phyloP scores from a whole-genome alignment of 2,113 vertebrate genomes.

The Steatornis caripensis region DNA sequence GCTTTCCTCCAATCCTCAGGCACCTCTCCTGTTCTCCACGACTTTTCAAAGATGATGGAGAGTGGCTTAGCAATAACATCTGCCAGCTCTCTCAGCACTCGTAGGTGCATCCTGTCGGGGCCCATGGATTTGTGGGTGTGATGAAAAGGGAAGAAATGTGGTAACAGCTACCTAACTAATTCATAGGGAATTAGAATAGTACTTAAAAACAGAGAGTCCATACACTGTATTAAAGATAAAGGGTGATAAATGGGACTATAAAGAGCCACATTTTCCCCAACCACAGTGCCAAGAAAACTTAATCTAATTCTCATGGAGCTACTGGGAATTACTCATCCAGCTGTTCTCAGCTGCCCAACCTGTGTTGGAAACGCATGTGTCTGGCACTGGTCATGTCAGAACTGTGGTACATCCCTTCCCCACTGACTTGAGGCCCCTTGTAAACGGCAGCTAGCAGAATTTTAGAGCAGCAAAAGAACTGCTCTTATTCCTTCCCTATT shows the following conservation, averaged over 20 bases:
- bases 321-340: not conserved
- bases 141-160: not conserved
- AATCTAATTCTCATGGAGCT: not conserved
- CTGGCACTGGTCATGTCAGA: not conserved
- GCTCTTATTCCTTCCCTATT: not conserved
- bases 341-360: not conserved
- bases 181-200: not conserved
- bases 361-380: not conserved
- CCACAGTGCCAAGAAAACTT: not conserved
- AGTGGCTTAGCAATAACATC: no score
- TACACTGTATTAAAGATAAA: not conserved
- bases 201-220: not conserved
- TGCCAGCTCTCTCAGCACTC: no score
- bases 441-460: not conserved
- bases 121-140: no score
- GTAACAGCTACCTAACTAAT: not conserved
- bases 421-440: not conserved
- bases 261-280: not conserved
- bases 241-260: not conserved
- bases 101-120: no score
- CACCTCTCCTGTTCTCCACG: no score
- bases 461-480: not conserved
- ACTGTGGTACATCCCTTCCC: not conserved
- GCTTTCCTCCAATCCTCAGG: no score
- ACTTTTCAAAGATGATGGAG: no score